These are phyloP conservation scores for Smithornis capensis DNA, from an alignment of 2,113 vertebrate species.

Conservation along the genomic window DNA sequence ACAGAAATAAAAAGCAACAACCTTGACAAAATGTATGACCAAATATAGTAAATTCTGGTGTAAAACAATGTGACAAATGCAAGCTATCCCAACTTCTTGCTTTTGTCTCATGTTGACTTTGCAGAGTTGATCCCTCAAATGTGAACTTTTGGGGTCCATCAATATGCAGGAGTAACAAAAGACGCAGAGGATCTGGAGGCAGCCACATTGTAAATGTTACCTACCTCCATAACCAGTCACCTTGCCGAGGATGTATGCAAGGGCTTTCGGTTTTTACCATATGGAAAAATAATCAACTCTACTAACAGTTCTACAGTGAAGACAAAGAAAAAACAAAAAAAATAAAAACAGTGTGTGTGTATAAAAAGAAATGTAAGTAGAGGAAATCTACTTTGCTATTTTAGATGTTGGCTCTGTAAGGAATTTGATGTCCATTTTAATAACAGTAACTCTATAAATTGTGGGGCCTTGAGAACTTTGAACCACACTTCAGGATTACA, in stretches of 20 bases:
- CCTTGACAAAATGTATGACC: background rate
- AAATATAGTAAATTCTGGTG: background rate
- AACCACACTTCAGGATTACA: background rate
- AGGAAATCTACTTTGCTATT: background rate
- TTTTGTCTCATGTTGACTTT: background rate
- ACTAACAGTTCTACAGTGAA: background rate
- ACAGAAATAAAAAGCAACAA: background rate
- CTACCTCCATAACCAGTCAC: background rate
- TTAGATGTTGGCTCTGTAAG: background rate
- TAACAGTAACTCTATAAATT: background rate
- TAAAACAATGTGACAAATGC: background rate
- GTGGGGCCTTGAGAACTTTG: background rate
- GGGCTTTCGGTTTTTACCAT: background rate
- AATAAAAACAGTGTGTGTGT: rapidly evolving
- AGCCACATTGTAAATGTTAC: background rate
- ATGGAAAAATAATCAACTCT: background rate
- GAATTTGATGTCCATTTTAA: background rate
- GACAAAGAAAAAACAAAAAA: background rate
- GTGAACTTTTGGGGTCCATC: background rate
- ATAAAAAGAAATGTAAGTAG: background rate
- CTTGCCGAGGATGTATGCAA: background rate
- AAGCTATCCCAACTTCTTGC: background rate
- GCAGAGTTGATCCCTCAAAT: background rate
- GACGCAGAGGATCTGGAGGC: background rate
- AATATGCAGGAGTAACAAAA: background rate